These are phyloP conservation scores for Zoanthus sociatus DNA, from an alignment of 92 coral and sea anemone genomes.

Conservation along the genomic window DNA sequence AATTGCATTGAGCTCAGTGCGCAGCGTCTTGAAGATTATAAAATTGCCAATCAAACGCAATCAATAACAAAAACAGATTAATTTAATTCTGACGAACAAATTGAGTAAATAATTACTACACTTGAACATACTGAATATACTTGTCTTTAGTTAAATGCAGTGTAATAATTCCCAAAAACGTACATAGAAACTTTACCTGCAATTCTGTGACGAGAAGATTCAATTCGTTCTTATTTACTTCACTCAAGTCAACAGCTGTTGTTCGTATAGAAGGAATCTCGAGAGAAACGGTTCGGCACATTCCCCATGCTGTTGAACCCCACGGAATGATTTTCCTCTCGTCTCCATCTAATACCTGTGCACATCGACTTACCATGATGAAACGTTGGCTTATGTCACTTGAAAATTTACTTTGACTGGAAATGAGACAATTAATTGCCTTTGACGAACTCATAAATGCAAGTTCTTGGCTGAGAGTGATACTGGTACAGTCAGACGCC, in stretches of 20 bases:
- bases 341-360: slow-evolving; percentile 35
- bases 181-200: neutral
- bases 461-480: slow-evolving; percentile 38
- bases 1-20: too few species aligned
- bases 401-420: neutral
- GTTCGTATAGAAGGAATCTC: slow-evolving; percentile 54
- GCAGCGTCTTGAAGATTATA: too few species aligned
- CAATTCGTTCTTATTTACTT: slow-evolving; percentile 43
- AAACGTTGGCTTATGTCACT: slow-evolving; percentile 20
- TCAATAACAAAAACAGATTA: too few species aligned
- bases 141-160: too few species aligned
- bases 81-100: too few species aligned
- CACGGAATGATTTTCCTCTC: slow-evolving; percentile 62
- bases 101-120: too few species aligned
- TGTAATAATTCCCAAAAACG: too few species aligned
- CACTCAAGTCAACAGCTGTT: slow-evolving; percentile 56
- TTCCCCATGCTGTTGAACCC: slow-evolving; percentile 67
- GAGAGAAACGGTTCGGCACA: slow-evolving; percentile 67
- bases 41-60: too few species aligned
- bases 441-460: slow-evolving; percentile 41
- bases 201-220: slow-evolving; percentile 53
- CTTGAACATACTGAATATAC: too few species aligned
- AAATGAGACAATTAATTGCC: slow-evolving; percentile 16
- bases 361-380: slow-evolving; percentile 46
- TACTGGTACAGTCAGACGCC: slow-evolving; percentile 2